phyloP scores from a whole-genome alignment of 2,797 vertebrate species.

The Sternarchorhynchus goeldii region DNA sequence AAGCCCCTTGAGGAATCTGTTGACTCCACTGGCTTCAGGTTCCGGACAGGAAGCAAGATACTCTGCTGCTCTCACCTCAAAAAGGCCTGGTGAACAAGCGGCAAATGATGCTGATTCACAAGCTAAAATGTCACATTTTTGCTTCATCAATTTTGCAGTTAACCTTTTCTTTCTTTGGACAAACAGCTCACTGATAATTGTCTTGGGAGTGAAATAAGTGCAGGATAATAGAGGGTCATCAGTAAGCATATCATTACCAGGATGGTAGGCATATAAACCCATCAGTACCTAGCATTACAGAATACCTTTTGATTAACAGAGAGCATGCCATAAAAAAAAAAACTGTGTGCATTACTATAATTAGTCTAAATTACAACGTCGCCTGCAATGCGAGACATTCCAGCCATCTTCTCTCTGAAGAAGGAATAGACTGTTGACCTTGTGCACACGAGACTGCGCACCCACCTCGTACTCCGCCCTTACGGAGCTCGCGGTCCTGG shows the following conservation, averaged over 20 bases:
- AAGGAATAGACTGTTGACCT: neutral
- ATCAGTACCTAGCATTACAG: too few species aligned
- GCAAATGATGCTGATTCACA: neutral
- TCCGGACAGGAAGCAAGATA: conserved; percentile 87
- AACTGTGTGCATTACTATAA: too few species aligned
- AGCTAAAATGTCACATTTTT: too few species aligned
- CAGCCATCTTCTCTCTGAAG: neutral
- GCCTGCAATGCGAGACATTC: neutral
- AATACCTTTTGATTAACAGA: too few species aligned
- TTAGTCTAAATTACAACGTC: neutral
- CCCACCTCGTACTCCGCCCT: conserved; percentile 84
- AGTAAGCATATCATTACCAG: too few species aligned
- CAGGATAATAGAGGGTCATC: too few species aligned
- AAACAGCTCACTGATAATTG: too few species aligned
- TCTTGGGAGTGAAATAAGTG: too few species aligned
- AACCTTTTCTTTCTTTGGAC: too few species aligned
- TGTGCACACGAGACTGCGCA: conserved; percentile 22
- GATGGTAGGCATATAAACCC: too few species aligned
- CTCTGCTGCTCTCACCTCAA: conserved; percentile 88
- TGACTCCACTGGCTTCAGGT: conserved; percentile 85
- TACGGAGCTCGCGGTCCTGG: conserved; percentile 92
- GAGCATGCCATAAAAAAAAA: too few species aligned
- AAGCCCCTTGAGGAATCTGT: conserved; percentile 91
- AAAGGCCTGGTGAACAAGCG: conserved; percentile 81
- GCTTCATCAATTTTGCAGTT: too few species aligned